These are phyloP conservation scores for Trigoniulus corallinus DNA, from an alignment of 1,140 invertebrate species.

Conservation along the genomic window DNA sequence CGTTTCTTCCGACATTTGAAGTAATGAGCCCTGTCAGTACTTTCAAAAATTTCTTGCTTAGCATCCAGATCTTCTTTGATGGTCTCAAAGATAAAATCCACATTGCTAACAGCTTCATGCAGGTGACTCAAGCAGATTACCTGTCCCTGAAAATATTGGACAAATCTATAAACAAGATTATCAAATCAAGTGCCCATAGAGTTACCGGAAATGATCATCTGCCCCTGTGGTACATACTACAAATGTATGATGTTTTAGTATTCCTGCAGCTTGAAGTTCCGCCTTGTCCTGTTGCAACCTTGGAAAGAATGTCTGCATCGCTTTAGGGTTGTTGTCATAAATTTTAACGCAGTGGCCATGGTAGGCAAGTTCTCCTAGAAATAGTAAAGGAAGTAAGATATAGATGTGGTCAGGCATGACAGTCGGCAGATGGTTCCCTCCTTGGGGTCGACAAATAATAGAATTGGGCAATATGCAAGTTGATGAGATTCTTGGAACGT, in stretches of 20 bases:
- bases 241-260: conserved; percentile 26
- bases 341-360: conserved; percentile 33
- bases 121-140: conserved; percentile 29
- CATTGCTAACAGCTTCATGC: conserved; percentile 30
- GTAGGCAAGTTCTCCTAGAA: conserved; percentile 29
- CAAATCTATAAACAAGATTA: background rate
- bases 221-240: too few relatives aligned
- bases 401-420: background rate
- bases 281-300: conserved; percentile 28
- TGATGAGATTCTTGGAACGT: too few relatives aligned
- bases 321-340: conserved; percentile 23
- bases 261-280: conserved; percentile 24
- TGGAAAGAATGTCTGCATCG: conserved; percentile 24
- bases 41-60: conserved; percentile 30
- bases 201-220: too few relatives aligned
- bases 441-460: too few relatives aligned
- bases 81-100: conserved; percentile 31
- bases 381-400: background rate
- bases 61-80: conserved; percentile 27
- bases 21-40: too few relatives aligned
- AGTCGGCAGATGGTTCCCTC: too few relatives aligned
- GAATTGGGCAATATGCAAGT: too few relatives aligned
- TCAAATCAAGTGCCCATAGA: background rate
- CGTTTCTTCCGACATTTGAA: too few relatives aligned
- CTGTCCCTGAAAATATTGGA: conserved; percentile 27